Conservation (phyloP, 37 sponge, comb jelly and placozoan species). For the Tethya wilhelma region DNA sequence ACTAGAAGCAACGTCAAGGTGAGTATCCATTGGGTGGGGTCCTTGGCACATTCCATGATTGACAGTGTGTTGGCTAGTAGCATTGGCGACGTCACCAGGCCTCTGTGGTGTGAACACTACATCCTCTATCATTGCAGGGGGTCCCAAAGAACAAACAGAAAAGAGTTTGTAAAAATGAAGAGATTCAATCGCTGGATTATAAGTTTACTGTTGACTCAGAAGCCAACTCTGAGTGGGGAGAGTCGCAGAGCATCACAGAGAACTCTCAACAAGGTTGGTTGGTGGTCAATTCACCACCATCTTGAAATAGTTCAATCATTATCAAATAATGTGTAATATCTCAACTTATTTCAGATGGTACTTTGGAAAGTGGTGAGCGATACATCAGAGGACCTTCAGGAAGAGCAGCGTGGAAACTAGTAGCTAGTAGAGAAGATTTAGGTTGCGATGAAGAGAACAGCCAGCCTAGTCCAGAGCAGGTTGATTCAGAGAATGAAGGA, state of each 20-base stretch:
- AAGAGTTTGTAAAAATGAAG: constrained; percentile 16
- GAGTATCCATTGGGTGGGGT: neutral
- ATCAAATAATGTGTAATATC: neutral
- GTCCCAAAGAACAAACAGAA: constrained; percentile 3
- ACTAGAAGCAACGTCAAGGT: neutral
- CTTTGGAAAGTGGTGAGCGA: neutral
- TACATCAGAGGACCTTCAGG: constrained; percentile 14
- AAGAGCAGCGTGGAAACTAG: constrained; percentile 28
- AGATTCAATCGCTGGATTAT: constrained; percentile 28
- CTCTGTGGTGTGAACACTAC: neutral
- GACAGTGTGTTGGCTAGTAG: neutral
- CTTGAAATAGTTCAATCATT: neutral
- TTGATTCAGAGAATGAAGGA: too few relatives aligned
- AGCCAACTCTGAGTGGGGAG: neutral
- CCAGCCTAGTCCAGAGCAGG: too few relatives aligned
- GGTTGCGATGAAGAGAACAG: too few relatives aligned
- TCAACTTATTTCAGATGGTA: neutral
- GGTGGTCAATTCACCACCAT: too few relatives aligned
- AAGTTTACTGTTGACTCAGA: constrained; percentile 22
- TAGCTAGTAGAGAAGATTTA: neutral
- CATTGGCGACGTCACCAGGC: neutral
- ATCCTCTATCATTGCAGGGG: neutral
- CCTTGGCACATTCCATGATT: neutral
- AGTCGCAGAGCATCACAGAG: neutral
- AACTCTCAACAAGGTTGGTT: neutral